Base-by-base conservation (phyloP, 1,140 invertebrate species). In the Mylabris phalerata region DNA sequence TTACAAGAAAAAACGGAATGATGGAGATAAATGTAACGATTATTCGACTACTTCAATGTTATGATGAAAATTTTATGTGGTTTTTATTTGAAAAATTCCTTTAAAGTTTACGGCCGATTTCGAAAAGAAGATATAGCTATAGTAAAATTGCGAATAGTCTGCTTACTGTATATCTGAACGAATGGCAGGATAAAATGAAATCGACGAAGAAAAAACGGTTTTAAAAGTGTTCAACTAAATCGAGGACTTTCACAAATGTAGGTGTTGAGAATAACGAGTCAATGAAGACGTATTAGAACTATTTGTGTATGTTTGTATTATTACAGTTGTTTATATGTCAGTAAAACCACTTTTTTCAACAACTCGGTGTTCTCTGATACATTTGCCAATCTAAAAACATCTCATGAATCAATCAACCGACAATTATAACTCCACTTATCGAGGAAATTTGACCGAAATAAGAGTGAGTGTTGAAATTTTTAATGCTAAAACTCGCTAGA, bases 21-120 rank as follows among this genome's bases (percentile, higher is more conserved):
- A 32, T 32, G 7, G 7, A 32, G 32, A 32, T 32, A 32, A 32
- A 32, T 5, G 32, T 32, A 32, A 32, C 7, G 32, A 32, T 32
- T 32, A 32, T 32, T 32, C 32, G 32, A 32, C 32, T 32, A 32
- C 7, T 19, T 19, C 19, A 19, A 19, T 32, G 7, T 32, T 32
- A 52, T 52, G 27, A 52, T 52, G 50, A 38, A 42, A 52, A 52
- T 52, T 52, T 52, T 52, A 52, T 24, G 50, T 38, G 27, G 32
- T 43, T 26, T 52, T 52, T 52, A 86, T 58, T 64, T 55, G 60
- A 57, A 57, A 56, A 61, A 61, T 56, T 55, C 59, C 57, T 57
- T 60, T 60, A 63, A 54, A 48, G 55, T 54, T 63, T 63, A 55
- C 54, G 56, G 59, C 54, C 62, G 62, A 64, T 64, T 64, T 61